These are phyloP conservation scores for Galerucella nymphaeae DNA, from an alignment of 2,888 invertebrate genomes.

Conservation along the genomic window DNA sequence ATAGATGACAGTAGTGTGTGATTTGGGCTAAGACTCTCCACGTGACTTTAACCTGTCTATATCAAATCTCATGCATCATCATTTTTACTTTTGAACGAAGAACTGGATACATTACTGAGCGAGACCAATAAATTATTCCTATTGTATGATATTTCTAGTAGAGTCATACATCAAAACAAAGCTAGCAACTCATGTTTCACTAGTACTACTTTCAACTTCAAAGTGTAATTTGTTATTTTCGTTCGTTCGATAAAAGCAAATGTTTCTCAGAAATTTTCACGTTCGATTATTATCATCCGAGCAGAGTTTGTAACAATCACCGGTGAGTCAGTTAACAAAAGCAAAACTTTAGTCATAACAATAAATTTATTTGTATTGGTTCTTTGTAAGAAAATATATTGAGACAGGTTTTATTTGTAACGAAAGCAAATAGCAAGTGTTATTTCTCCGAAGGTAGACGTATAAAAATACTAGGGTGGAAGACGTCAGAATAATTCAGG, in stretches of 20 bases:
- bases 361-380: constrained; percentile 49
- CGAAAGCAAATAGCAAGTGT: constrained; percentile 30
- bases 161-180: too few species aligned
- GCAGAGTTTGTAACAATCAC: constrained; percentile 19
- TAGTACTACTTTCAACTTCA: too few species aligned
- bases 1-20: too few species aligned
- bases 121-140: too few species aligned
- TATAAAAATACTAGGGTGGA: constrained; percentile 3
- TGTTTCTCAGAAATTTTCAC: not conserved
- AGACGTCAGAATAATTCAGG: not conserved
- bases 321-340: constrained; percentile 28
- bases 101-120: too few species aligned
- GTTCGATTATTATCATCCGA: not conserved
- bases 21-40: too few species aligned
- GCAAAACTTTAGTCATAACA: constrained; percentile 45
- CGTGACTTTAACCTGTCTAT: too few species aligned
- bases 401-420: constrained; percentile 49
- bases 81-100: too few species aligned
- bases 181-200: too few species aligned
- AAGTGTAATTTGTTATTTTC: not conserved
- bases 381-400: constrained; percentile 41
- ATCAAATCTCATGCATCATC: too few species aligned
- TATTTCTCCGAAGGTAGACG: constrained; percentile 17
- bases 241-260: not conserved
- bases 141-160: too few species aligned